Percentiles rank a stretch among this genome's conserved stretches.
Conservation (phyloP, 1,140 invertebrate species). For the Brachionus asplanchnoidis region DNA sequence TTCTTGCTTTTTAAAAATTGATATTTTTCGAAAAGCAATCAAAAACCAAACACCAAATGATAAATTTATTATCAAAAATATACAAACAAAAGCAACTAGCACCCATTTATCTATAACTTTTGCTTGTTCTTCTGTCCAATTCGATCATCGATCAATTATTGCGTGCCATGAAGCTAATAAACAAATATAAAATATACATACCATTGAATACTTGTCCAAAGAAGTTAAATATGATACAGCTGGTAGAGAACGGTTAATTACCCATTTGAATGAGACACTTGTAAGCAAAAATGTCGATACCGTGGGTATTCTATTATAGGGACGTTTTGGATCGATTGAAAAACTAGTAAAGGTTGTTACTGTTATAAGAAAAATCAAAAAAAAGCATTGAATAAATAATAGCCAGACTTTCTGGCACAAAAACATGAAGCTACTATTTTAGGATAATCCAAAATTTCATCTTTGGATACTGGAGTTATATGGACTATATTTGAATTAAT, state of each 20-base stretch:
- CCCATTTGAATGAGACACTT: constrained; percentile 7
- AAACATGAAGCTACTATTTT: constrained; percentile 38
- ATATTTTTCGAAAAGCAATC: not conserved
- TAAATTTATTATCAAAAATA: constrained; percentile 2
- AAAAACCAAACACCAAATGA: not conserved
- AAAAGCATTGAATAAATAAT: constrained; percentile 38
- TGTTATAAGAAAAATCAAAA: constrained; percentile 11
- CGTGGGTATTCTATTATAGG: constrained; percentile 48
- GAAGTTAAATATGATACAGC: constrained; percentile 40
- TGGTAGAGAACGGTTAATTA: constrained; percentile 26
- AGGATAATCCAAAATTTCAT: not conserved
- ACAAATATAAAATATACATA: constrained; percentile 25
- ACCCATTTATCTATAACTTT: constrained; percentile 14
- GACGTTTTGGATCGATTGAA: constrained; percentile 51
- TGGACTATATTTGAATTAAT: not conserved
- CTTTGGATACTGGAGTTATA: not conserved
- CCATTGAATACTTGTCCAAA: constrained; percentile 17
- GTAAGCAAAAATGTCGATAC: constrained; percentile 8
- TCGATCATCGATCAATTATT: constrained; percentile 1
- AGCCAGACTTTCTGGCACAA: not conserved
- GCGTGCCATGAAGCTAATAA: constrained; percentile 7
- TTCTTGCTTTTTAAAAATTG: not conserved
- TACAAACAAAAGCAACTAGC: not conserved
- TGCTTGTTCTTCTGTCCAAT: not conserved
- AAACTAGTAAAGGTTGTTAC: constrained; percentile 45